These are phyloP conservation scores for Macroteleia sp. DNA, from an alignment of 2,888 invertebrate species.

Conservation along the genomic window DNA sequence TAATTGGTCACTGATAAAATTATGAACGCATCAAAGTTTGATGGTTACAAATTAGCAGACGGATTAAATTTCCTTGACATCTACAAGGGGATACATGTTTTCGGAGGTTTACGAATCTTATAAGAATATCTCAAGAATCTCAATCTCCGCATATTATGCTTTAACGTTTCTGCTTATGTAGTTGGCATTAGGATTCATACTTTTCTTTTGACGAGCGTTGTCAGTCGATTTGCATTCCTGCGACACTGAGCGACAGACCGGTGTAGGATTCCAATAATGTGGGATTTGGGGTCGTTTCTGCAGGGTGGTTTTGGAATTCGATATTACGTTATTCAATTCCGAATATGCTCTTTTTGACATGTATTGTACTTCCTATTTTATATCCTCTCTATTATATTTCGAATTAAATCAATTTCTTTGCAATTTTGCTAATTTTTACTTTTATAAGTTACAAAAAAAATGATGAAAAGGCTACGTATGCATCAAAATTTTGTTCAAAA, in stretches of 20 bases:
- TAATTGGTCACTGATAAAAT: constrained; percentile 53
- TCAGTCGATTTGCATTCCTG: constrained; percentile 74
- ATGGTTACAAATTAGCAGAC: constrained; percentile 48
- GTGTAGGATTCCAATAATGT: constrained; percentile 76
- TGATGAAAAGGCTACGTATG: neutral
- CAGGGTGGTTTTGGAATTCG: constrained; percentile 75
- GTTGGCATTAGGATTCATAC: constrained; percentile 63
- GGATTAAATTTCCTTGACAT: constrained; percentile 28
- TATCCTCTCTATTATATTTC: constrained; percentile 44
- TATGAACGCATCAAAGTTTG: constrained; percentile 53
- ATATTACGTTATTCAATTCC: constrained; percentile 79
- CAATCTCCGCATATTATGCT: constrained; percentile 58
- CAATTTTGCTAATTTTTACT: constrained; percentile 31
- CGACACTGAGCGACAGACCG: constrained; percentile 67
- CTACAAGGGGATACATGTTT: constrained; percentile 6
- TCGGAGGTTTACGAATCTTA: constrained; percentile 17
- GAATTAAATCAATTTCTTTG: constrained; percentile 42
- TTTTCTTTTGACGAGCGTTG: constrained; percentile 64
- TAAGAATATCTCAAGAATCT: constrained; percentile 59
- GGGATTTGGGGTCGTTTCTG: constrained; percentile 67
- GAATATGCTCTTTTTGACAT: constrained; percentile 68
- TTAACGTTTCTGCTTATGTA: constrained; percentile 55
- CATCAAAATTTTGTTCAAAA: no score
- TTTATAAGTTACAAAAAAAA: constrained; percentile 14
- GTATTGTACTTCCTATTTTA: constrained; percentile 53